Evolutionary conservation across 2,113 vertebrate genomes (phyloP).

Genomic region (Megaleporinus macrocephalus): DNA sequence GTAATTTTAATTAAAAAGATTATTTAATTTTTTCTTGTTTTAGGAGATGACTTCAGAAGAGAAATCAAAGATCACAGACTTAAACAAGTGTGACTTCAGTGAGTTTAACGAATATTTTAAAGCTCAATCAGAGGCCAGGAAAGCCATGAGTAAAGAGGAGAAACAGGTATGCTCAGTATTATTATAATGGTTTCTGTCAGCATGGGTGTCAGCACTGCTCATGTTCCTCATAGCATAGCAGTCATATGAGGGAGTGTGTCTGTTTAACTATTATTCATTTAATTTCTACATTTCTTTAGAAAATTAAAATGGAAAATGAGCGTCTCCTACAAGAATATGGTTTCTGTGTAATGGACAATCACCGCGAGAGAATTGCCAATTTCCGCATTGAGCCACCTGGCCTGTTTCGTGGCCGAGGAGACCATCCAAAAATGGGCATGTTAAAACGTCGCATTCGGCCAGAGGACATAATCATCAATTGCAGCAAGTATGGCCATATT

Average conservation of each 20-base stretch:
- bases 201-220: too few species aligned
- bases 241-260: too few species aligned
- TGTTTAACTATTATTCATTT: too few species aligned
- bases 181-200: too few species aligned
- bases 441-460: constrained; percentile 93
- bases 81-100: constrained; percentile 94
- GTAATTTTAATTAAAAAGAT: too few species aligned
- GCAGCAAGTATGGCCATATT: constrained; percentile 88
- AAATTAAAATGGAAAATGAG: constrained; percentile 96
- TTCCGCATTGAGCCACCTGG: constrained; percentile 97
- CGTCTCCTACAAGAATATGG: constrained; percentile 90
- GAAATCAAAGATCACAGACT: constrained; percentile 84
- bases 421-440: constrained; percentile 99
- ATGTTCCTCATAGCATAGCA: too few species aligned
- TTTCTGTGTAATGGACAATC: constrained; percentile 97
- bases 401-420: constrained; percentile 93
- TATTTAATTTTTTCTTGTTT: constrained; percentile 2
- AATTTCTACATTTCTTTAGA: constrained; percentile 69
- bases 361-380: constrained; percentile 96
- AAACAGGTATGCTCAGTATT: constrained; percentile 84
- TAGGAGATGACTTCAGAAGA: constrained; percentile 98
- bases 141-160: constrained; percentile 93
- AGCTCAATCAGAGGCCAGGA: constrained; percentile 92
- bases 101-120: constrained; percentile 95
- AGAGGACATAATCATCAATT: constrained; percentile 94